Evolutionary conservation across 2,797 vertebrate genomes (phyloP).

Genomic region (Philypnodon macrostomus): DNA sequence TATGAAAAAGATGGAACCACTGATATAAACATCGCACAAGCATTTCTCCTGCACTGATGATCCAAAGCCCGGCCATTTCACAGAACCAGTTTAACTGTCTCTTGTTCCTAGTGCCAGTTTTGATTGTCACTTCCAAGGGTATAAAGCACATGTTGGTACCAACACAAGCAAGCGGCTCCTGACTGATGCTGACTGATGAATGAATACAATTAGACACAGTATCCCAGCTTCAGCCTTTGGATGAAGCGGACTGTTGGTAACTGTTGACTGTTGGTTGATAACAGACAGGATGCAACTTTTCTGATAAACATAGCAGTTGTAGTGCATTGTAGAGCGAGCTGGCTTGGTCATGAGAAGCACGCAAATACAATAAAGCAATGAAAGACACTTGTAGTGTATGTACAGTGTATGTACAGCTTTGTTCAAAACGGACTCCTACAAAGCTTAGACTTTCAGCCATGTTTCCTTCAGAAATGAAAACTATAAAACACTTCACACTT

Average conservation of each 20-base stretch:
- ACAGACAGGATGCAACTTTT: slow-evolving; percentile 40
- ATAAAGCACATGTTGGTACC: slow-evolving; percentile 76
- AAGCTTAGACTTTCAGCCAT: slow-evolving; percentile 28
- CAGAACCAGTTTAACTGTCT: slow-evolving; percentile 37
- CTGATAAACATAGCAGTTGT: slow-evolving; percentile 52
- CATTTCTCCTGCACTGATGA: slow-evolving; percentile 45
- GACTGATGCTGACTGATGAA: no score
- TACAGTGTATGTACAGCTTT: slow-evolving; percentile 78
- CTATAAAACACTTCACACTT: slow-evolving; percentile 42
- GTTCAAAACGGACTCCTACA: slow-evolving; percentile 50
- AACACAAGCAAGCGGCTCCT: slow-evolving; percentile 34
- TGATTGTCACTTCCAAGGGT: slow-evolving; percentile 74
- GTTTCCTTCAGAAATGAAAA: slow-evolving; percentile 47
- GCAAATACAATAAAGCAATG: slow-evolving; percentile 65
- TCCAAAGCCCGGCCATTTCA: slow-evolving; percentile 55
- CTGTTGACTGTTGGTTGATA: slow-evolving; percentile 56
- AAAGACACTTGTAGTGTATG: slow-evolving; percentile 70
- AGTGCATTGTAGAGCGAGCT: slow-evolving; percentile 68
- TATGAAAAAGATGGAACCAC: slow-evolving; percentile 55
- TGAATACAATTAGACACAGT: slow-evolving; percentile 26
- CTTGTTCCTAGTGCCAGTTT: slow-evolving; percentile 54
- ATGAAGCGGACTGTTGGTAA: slow-evolving; percentile 20
- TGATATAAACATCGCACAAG: slow-evolving; percentile 59
- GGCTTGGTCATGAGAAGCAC: slow-evolving; percentile 66
- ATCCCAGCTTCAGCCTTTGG: slow-evolving; percentile 33